A percentile compares a stretch with the other conserved stretches of the same genome.
These are phyloP conservation scores for Parnassius mnemosyne DNA, from an alignment of 2,888 invertebrate species.

Conservation along the genomic window DNA sequence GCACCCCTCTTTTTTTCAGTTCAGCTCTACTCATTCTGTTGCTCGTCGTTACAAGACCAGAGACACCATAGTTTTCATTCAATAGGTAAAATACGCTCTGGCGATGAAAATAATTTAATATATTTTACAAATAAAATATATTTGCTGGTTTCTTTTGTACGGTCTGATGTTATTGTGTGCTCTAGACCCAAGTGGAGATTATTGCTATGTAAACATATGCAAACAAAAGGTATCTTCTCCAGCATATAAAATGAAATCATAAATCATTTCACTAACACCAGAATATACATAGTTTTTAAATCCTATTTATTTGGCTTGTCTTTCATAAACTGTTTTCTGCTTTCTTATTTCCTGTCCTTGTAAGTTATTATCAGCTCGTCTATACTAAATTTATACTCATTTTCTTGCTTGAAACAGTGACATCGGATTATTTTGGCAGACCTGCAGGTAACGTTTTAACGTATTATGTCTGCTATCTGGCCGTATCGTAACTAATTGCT, in stretches of 20 bases:
- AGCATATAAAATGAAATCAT: slow-evolving; percentile 45
- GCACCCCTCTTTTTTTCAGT: background rate
- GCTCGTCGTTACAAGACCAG: too few relatives aligned
- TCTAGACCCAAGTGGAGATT: slow-evolving; percentile 38
- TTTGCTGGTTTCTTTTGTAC: slow-evolving; percentile 25
- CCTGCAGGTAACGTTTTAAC: slow-evolving; percentile 32
- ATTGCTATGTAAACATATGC: slow-evolving; percentile 35
- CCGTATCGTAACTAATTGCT: slow-evolving; percentile 29
- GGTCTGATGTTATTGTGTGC: slow-evolving; percentile 31
- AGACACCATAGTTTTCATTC: slow-evolving; percentile 30
- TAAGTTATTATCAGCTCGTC: slow-evolving; percentile 50
- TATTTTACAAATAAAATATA: slow-evolving; percentile 23
- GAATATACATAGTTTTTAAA: slow-evolving; percentile 46
- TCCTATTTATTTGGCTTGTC: slow-evolving; percentile 50
- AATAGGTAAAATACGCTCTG: slow-evolving; percentile 29
- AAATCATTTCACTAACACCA: slow-evolving; percentile 45
- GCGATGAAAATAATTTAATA: slow-evolving; percentile 31
- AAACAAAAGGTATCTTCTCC: slow-evolving; percentile 40
- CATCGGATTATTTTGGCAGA: slow-evolving; percentile 37
- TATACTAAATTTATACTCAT: slow-evolving; percentile 38
- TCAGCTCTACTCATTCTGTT: slow-evolving; percentile 23
- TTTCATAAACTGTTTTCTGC: slow-evolving; percentile 27
- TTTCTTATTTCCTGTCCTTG: slow-evolving; percentile 45
- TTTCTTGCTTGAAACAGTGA: slow-evolving; percentile 32
- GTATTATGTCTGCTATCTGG: slow-evolving; percentile 35